Evolutionary conservation across 2,888 invertebrate genomes (phyloP).

Genomic region (Stenchaetothrips biformis): DNA sequence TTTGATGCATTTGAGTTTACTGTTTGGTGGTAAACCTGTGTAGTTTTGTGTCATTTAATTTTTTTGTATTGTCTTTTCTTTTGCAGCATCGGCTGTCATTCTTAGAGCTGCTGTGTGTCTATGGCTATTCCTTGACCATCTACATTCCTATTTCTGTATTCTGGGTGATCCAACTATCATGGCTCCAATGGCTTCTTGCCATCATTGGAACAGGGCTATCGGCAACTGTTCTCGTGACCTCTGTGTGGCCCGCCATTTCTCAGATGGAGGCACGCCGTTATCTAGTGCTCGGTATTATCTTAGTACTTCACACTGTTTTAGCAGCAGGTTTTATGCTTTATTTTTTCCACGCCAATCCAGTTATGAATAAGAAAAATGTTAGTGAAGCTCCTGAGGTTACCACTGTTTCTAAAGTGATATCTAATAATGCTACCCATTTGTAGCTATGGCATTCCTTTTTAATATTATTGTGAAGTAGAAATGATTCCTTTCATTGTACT

Average conservation of each 20-base stretch:
- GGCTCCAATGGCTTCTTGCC: slow-evolving; percentile 86
- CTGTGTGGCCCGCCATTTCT: slow-evolving; percentile 69
- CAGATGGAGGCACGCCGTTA: slow-evolving; percentile 52
- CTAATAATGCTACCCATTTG: too few species aligned
- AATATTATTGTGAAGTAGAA: too few species aligned
- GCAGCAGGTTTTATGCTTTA: slow-evolving; percentile 83
- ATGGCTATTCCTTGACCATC: slow-evolving; percentile 91
- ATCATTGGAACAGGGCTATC: slow-evolving; percentile 76
- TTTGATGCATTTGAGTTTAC: slow-evolving; percentile 19
- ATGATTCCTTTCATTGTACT: too few species aligned
- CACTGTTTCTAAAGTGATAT: too few species aligned
- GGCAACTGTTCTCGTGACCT: slow-evolving; percentile 76
- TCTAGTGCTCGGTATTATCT: slow-evolving; percentile 60
- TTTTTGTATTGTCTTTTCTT: not conserved
- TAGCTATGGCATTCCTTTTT: too few species aligned
- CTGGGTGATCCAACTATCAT: slow-evolving; percentile 77
- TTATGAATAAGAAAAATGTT: slow-evolving; percentile 24
- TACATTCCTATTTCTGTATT: slow-evolving; percentile 90
- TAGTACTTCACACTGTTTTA: slow-evolving; percentile 72
- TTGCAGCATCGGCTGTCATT: slow-evolving; percentile 43
- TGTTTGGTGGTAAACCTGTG: not conserved
- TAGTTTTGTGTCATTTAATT: not conserved
- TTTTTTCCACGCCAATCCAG: slow-evolving; percentile 53
- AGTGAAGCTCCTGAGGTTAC: too few species aligned
- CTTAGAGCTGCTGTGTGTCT: slow-evolving; percentile 85